Conservation (phyloP, 2,113 vertebrate species). For the Chaenogobius annularis region DNA sequence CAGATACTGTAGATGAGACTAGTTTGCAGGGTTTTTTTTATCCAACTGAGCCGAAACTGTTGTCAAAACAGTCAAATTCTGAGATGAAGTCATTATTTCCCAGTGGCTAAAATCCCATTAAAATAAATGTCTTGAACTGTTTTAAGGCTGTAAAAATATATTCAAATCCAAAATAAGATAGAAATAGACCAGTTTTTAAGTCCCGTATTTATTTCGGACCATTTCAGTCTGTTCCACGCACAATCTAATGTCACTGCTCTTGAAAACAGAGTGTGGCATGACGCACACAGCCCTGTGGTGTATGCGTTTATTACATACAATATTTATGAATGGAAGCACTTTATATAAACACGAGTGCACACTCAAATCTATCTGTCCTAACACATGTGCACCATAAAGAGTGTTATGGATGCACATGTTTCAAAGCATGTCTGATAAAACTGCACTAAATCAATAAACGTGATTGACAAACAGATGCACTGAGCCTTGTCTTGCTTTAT, state of each 20-base stretch:
- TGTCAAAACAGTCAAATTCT: too few species aligned
- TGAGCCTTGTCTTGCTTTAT: neutral
- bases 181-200: too few species aligned
- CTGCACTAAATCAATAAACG: neutral
- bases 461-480: conserved; percentile 1
- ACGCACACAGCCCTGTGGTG: neutral
- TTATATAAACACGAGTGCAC: neutral
- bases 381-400: neutral
- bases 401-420: neutral
- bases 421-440: neutral
- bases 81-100: too few species aligned
- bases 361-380: neutral
- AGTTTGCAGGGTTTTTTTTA: too few species aligned
- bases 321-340: neutral
- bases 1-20: too few species aligned
- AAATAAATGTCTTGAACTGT: too few species aligned
- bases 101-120: too few species aligned
- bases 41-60: too few species aligned
- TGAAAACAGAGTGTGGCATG: neutral
- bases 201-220: too few species aligned
- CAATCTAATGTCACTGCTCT: neutral
- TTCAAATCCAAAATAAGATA: too few species aligned
- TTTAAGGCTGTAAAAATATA: too few species aligned
- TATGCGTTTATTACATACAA: neutral
- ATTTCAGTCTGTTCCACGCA: neutral